Evolutionary conservation across 2,113 vertebrate genomes (phyloP), one percentile per base, ranked within the genome.

Genomic region (Trochalopteron elliotii): DNA sequence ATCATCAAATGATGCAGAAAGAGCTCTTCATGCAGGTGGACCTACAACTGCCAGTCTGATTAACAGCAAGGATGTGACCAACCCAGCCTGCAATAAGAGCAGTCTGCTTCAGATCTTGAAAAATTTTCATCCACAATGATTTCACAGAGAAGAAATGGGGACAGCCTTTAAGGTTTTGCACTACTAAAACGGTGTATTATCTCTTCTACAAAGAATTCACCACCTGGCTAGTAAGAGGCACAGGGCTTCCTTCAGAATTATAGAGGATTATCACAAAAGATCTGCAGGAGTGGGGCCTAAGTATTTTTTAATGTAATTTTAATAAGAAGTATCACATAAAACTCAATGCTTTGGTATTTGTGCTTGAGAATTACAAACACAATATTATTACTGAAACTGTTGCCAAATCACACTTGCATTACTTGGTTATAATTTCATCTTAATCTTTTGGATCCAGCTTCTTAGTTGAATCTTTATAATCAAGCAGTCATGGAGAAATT

Each of bases 401-500:
- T 88, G 93, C 88, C 92, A 96, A 94, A 95, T 92, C 93, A 94
- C 88, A 86, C 42, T 83, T 93, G 67, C 33, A 88, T 78, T 70
- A 77, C 76, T 91, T 78, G 56, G 47, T 92, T 64, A 47, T 68
- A 94, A 90, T 96, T 93, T 86, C 90, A 24, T 74, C 52, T 72
- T 95, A 94, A 97, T 96, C 91, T 95, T 88, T 67, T 83, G 68
- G 75, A 95, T 40, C 70, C 70, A 81, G 71, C 64, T 94, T 93
- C 88, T 93, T 87, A 90, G 64, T 15, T 55, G 68, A 53, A 25
- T 69, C 21, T 92, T 96, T 94, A 96, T 94, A 96, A 96, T 96
- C 89, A 97, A 92, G 93, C 37, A 79, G 88, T 92, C 19, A 12
- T 83, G 78, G 67, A 84, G 88, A 98, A 97, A 97, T 97, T 87